A percentile compares a stretch with the other conserved stretches of the same genome.
Conservation (phyloP, 2,113 vertebrate species). For the Acinonyx jubatus region DNA sequence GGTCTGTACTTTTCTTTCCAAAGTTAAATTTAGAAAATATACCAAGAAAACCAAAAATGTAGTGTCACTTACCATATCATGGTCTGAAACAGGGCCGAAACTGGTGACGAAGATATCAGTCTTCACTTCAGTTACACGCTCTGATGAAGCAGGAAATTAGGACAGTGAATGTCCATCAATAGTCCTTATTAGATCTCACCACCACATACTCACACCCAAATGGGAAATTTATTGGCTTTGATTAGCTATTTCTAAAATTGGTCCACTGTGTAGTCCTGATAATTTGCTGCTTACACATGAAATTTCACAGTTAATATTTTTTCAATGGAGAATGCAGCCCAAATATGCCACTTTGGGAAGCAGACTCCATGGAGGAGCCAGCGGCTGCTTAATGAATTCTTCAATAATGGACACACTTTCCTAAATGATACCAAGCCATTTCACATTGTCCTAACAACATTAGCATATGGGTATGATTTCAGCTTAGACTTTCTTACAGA, state of each 20-base stretch:
- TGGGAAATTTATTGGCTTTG: constrained; percentile 83
- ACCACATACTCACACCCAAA: constrained; percentile 84
- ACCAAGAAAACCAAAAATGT: constrained; percentile 21
- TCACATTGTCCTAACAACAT: not conserved
- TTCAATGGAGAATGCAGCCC: constrained; percentile 48
- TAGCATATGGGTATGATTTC: not conserved
- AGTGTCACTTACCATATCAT: constrained; percentile 95
- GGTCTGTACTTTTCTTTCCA: not conserved
- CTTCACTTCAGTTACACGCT: constrained; percentile 99
- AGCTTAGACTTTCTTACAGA: not conserved
- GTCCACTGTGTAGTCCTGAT: constrained; percentile 68
- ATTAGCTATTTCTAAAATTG: constrained; percentile 84
- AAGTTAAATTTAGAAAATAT: constrained; percentile 41
- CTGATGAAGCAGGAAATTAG: constrained; percentile 97
- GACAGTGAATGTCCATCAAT: constrained; percentile 91
- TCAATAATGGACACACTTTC: constrained; percentile 50
- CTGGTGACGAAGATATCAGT: constrained; percentile 99
- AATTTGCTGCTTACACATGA: constrained; percentile 79
- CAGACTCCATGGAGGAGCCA: constrained; percentile 6
- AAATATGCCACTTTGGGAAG: constrained; percentile 56
- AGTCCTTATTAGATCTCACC: constrained; percentile 86
- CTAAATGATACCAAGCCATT: constrained; percentile 39
- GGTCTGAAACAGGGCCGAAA: constrained; percentile 98
- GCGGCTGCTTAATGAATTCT: constrained; percentile 34
- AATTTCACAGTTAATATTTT: constrained; percentile 84